Base-by-base conservation (phyloP, 2,888 invertebrate species). In the Leucozona laternaria region DNA sequence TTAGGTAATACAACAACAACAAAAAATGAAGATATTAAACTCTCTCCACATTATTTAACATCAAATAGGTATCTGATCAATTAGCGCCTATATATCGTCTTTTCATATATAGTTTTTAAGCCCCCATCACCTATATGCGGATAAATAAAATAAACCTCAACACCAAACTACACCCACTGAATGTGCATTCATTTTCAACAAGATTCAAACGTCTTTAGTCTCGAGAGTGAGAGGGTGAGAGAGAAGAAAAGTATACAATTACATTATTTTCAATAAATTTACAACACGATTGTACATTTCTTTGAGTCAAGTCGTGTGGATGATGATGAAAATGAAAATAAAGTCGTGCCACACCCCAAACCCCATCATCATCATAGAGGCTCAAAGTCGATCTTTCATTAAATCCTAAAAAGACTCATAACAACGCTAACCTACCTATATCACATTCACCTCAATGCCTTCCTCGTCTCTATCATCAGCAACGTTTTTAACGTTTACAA, bases 41-140 rank as follows among this genome's bases (percentile, higher is more conserved):
- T 34, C 60, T 37, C n/a, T 22, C 58, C 22, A 75, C 22, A 58
- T 75, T 43, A 17, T 57, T 57, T 17, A 57, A 31, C 15, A 37
- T 17, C 25, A 48, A 45, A 31, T 62, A n/a, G n/a, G n/a, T n/a
- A 70, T 70, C 20, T 57, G 55, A 70, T 81, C 80, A 81, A 81
- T 81, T 81, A 81, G 76, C 57, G 80, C 48, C 55, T 76, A 76
- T n/a, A n/a, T n/a, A n/a, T n/a, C n/a, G n/a, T 81, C 62, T 68
- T 22, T 70, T 34, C 43, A 40, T 6, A 37, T 34, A 2, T 34
- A 45, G 58, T 60, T 15, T 58, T 58, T 13, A 58, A 53, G 73
- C 40, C 53, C 7, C 53, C 31, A 8, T 20, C 17, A 15, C 15
- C 20, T 37, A 20, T 11, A 17, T 22, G 17, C 5, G 0, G 25